Evolutionary conservation across 2,113 vertebrate species (phyloP), one percentile per base, ranked within the genome.

Genomic region (Datnioides undecimradiatus): DNA sequence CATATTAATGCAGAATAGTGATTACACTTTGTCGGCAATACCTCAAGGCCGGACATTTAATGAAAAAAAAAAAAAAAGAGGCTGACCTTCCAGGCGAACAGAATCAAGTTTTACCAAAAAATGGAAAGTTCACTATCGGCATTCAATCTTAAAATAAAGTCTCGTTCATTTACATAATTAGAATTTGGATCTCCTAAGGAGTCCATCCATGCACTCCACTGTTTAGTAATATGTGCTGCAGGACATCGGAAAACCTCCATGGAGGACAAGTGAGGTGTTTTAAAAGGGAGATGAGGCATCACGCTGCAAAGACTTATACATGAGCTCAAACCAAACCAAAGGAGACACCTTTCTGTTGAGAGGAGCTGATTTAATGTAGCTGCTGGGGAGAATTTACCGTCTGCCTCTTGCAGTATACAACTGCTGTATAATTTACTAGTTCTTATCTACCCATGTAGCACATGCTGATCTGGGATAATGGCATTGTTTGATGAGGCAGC

Each of bases 121-220:
- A 70, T 62, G 46, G 70, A 86, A 77, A 85, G 80, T 86, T 86
- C 75, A 72, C 80, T 80, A 90, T 91, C 90, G 79, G 86, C 73
- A 78, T 89, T 87, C 79, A 85, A 86, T 90, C 80, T 89, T 84
- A 62, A 88, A 90, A 87, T 84, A 87, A 88, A 83, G 62, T 88
- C 66, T 23, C 4, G 6, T 55, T 88, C 80, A 90, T 93, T 91
- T 91, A 16, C 90, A 91, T 91, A 88, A 92, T 92, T 90, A 80
- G 72, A 85, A 86, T 85, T 78, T 76, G 82, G 76, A 90, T 90
- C 79, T 82, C 76, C 67, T 69, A 84, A 79, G 79, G 62, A 80
- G 59, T 70, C 82, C 16, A 23, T 75, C 67, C 52, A n/a, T 58
- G 77, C 54, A 48, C 45, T 70, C 45, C 60, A 14, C 79, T 85